phyloP scores from a whole-genome alignment of 2,888 invertebrate species.

The Metallyticus violacea region DNA sequence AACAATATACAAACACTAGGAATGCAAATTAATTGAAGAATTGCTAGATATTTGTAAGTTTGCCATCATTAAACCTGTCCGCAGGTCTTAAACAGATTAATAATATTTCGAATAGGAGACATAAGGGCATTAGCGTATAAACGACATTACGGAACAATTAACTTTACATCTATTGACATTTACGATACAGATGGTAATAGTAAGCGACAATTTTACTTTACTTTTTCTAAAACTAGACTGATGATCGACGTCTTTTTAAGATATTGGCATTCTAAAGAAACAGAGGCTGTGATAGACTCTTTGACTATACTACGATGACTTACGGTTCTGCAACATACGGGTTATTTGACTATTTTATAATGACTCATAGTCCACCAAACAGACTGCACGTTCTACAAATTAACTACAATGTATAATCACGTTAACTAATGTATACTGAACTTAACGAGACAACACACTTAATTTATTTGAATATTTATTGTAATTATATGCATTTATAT shows the following conservation, averaged over 20 bases:
- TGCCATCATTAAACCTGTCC: too few relatives aligned
- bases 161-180: too few relatives aligned
- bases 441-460: neutral
- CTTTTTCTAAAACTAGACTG: neutral
- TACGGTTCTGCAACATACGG: neutral
- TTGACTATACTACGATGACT: neutral
- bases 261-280: neutral
- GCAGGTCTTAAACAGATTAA: too few relatives aligned
- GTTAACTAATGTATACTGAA: neutral
- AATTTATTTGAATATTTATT: neutral
- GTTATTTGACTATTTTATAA: neutral
- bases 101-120: too few relatives aligned
- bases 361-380: neutral
- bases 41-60: too few relatives aligned
- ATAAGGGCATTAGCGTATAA: too few relatives aligned
- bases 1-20: too few relatives aligned
- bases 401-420: neutral
- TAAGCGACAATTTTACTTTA: too few relatives aligned
- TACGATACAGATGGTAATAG: too few relatives aligned
- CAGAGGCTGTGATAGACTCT: neutral
- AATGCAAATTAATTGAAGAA: too few relatives aligned
- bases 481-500: neutral
- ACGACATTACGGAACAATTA: too few relatives aligned
- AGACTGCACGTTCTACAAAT: neutral
- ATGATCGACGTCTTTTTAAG: neutral